Evolutionary conservation across 2,888 invertebrate species (phyloP), one percentile per base, ranked within the genome.

Genomic region (Protodeltote pygarga): DNA sequence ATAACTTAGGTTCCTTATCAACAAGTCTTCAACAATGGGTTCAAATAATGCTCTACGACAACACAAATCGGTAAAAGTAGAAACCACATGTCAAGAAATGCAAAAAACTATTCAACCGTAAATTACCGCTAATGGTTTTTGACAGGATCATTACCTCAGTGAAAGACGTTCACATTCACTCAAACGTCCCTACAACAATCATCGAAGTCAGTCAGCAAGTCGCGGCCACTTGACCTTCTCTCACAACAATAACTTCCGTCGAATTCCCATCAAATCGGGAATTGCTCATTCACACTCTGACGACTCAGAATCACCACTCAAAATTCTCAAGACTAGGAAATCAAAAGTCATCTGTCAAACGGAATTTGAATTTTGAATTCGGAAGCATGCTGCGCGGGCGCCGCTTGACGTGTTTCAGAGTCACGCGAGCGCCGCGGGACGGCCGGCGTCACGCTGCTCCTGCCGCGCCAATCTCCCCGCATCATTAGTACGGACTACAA

Each of bases 221-320:
- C 51, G 45, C 51, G 53, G 39, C 48, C 63, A 68, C 65, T 68
- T 68, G 63, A 68, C 60, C 69, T 57, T 48, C 49, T 31, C 59
- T 49, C 63, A 45, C 47, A 62, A 59, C 50, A 62, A 52, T 41
- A 38, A 23, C 33, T 29, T 52, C 61, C 60, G 45, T 54, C 65
- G 55, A 41, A 73, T 89, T 89, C 89, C 86, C 89, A 89, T 83
- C 84, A 77, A 66, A 71, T 67, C 54, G 63, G 71, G 71, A 89
- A 90, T 89, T 89, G 90, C 83, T 83, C 87, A 84, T 89, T 90
- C 89, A 90, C 60, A 68, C 65, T 60, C 39, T 44, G 52, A 11
- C 60, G 57, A 58, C 47, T 65, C 31, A 86, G 87, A 69, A 71
- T 55, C 59, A 62, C 62, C 67, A 66, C 58, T 51, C 64, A 44